A percentile compares a stretch with the other conserved stretches of the same genome.
phyloP scores from a whole-genome alignment of 2,888 invertebrate genomes.

The Andrena fulva region DNA sequence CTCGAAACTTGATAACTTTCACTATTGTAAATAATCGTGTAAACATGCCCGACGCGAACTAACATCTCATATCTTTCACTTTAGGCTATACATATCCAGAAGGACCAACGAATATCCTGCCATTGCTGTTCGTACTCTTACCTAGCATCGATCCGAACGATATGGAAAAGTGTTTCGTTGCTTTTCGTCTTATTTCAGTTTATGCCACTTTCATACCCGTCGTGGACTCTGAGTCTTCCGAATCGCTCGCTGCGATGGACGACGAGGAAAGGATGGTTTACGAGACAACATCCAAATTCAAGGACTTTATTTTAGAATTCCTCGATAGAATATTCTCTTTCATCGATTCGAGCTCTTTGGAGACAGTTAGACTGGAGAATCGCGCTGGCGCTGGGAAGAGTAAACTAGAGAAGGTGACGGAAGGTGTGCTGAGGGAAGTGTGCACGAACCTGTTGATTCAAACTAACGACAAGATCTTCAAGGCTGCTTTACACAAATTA shows the following conservation, averaged over 20 bases:
- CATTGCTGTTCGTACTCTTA: conserved; percentile 91
- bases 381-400: conserved; percentile 86
- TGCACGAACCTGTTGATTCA: conserved; percentile 90
- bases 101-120: conserved; percentile 93
- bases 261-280: conserved; percentile 92
- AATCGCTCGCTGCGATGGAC: conserved; percentile 90
- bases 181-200: conserved; percentile 92
- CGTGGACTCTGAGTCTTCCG: conserved; percentile 95
- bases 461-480: conserved; percentile 87
- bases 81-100: conserved; percentile 87
- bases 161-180: conserved; percentile 90
- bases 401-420: conserved; percentile 90
- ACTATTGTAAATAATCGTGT: background rate
- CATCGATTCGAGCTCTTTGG: conserved; percentile 90
- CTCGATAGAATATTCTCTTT: conserved; percentile 91
- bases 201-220: conserved; percentile 92
- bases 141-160: conserved; percentile 97
- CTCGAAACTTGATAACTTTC: background rate
- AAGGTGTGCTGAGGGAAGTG: conserved; percentile 89
- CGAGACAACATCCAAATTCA: conserved; percentile 93
- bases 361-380: conserved; percentile 88
- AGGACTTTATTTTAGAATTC: conserved; percentile 95
- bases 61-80: conserved; percentile 63
- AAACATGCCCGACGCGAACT: background rate
- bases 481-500: conserved; percentile 90